Percentiles rank a stretch among this genome's conserved stretches.
Conservation (phyloP, 2,888 invertebrate genomes). For the Argynnis bischoffii region DNA sequence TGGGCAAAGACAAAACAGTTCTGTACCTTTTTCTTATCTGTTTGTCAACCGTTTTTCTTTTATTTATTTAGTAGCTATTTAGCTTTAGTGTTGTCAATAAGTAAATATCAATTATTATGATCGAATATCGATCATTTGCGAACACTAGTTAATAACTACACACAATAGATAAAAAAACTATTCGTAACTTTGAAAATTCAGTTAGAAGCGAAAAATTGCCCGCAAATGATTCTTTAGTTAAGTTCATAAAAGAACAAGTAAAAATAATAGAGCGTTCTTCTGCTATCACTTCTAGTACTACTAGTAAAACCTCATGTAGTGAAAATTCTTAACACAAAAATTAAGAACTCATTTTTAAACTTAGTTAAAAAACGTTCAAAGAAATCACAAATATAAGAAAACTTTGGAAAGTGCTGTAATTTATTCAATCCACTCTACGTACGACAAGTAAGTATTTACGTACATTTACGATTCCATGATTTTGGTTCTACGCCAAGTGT, state of each 20-base stretch:
- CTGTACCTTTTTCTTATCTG: no score
- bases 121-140: no score
- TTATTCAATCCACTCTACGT: slow-evolving; percentile 10
- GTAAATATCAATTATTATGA: no score
- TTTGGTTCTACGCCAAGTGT: slow-evolving; percentile 23
- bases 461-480: slow-evolving; percentile 17
- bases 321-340: neutral
- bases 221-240: neutral
- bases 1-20: no score
- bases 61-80: no score
- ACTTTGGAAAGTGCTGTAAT: neutral
- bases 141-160: no score
- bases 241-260: slow-evolving; percentile 3
- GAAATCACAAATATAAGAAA: neutral
- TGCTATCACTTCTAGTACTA: no score
- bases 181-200: neutral
- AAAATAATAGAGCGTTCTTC: neutral
- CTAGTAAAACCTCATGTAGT: neutral
- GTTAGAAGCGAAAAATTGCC: slow-evolving; percentile 1
- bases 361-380: neutral
- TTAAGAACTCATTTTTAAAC: no score
- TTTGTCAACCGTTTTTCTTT: no score
- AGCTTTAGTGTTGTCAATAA: no score
- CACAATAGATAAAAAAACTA: neutral
- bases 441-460: slow-evolving; percentile 7